Evolutionary conservation across 2,797 vertebrate species (phyloP).

Genomic region (Carcharodon carcharias): DNA sequence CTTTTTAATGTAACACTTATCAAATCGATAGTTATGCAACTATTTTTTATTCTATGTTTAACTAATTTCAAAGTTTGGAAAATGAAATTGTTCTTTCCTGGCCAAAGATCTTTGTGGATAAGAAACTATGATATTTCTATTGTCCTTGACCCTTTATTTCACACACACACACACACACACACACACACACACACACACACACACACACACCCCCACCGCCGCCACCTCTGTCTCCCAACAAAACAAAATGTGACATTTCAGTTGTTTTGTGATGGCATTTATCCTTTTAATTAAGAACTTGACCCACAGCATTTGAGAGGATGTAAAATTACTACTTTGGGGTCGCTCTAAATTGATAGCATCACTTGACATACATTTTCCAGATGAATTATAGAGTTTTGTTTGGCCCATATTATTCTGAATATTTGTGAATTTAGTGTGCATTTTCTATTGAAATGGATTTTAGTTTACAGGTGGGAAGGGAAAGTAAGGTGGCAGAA

Average conservation of each 20-base stretch:
- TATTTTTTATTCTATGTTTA: background rate
- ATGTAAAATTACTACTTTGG: background rate
- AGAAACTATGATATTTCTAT: background rate
- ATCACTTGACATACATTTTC: background rate
- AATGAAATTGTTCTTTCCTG: background rate
- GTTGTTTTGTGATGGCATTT: background rate
- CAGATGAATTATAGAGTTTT: background rate
- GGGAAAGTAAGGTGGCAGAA: background rate
- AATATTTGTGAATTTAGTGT: background rate
- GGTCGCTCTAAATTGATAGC: background rate
- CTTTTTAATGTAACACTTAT: background rate
- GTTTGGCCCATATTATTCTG: background rate
- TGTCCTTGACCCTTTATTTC: background rate
- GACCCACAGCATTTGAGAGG: background rate
- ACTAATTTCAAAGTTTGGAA: background rate
- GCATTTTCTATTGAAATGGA: background rate
- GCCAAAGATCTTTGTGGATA: background rate
- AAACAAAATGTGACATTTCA: background rate
- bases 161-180: too few species aligned
- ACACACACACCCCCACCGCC: too few species aligned
- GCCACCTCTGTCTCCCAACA: background rate
- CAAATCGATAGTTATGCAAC: background rate
- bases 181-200: too few species aligned
- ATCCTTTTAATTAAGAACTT: background rate
- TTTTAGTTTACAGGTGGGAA: background rate